Evolutionary conservation across 2,113 vertebrate species (phyloP).

Genomic region (Seriola dumerili): DNA sequence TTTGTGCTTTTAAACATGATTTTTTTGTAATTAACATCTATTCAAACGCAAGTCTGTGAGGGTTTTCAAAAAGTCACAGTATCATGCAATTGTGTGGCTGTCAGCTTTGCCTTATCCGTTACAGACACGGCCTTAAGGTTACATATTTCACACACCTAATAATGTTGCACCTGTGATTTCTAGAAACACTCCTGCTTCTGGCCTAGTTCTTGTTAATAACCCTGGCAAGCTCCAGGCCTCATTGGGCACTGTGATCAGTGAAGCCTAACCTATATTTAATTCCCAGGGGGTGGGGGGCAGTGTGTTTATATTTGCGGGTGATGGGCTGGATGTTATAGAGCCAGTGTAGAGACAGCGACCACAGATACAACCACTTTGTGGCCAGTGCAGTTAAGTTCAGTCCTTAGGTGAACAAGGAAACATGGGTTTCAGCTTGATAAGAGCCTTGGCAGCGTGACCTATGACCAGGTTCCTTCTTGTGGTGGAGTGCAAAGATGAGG

Average conservation of each 20-base stretch:
- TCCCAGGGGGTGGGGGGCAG: not conserved
- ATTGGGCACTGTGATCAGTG: constrained; percentile 18
- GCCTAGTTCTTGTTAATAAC: constrained; percentile 13
- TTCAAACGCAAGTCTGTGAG: not conserved
- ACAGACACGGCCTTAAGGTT: not conserved
- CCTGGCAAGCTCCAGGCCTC: not conserved
- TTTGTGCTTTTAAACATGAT: not conserved
- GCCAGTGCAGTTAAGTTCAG: constrained; percentile 6
- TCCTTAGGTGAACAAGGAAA: constrained; percentile 22
- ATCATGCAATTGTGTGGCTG: not conserved
- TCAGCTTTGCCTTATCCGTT: not conserved
- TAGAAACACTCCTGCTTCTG: constrained; percentile 6
- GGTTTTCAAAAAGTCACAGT: not conserved
- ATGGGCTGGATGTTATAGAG: constrained; percentile 26
- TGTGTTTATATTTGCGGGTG: constrained; percentile 21
- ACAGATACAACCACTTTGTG: constrained; percentile 14
- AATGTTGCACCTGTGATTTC: not conserved
- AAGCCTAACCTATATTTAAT: constrained; percentile 32
- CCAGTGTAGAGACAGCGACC: constrained; percentile 1
- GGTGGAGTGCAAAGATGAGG: not conserved
- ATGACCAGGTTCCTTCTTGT: constrained; percentile 31
- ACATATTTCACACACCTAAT: not conserved
- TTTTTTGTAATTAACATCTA: not conserved
- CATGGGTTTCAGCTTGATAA: constrained; percentile 43
- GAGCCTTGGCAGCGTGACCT: not conserved